A percentile compares a stretch with the other conserved stretches of the same genome.
These are phyloP conservation scores for Elmis aenea DNA, from an alignment of 2,888 invertebrate genomes.

Conservation along the genomic window DNA sequence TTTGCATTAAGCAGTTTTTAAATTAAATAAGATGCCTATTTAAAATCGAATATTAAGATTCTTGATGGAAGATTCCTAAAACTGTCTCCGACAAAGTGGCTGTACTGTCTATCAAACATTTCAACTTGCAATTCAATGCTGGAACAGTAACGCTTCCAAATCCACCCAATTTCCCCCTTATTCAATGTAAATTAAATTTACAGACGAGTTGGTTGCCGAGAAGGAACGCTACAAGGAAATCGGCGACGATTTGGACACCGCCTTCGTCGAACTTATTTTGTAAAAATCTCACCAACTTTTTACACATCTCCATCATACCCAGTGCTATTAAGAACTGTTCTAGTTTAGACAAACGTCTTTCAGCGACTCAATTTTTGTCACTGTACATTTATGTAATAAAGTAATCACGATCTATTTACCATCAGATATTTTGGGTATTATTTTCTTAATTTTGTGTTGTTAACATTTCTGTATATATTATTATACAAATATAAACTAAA, in stretches of 20 bases:
- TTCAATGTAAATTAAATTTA: too few relatives aligned
- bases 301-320: constrained; percentile 8
- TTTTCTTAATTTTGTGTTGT: constrained; percentile 17
- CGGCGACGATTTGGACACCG: constrained; percentile 99
- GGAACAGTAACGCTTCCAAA: too few relatives aligned
- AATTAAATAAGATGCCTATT: too few relatives aligned
- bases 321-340: constrained; percentile 1
- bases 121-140: too few relatives aligned
- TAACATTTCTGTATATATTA: constrained; percentile 29
- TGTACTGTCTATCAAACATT: too few relatives aligned
- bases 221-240: constrained; percentile 99
- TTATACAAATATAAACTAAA: constrained; percentile 29
- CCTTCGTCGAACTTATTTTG: constrained; percentile 90
- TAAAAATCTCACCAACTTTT: constrained; percentile 29
- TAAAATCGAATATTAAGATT: too few relatives aligned
- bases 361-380: constrained; percentile 25
- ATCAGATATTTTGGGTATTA: constrained; percentile 12
- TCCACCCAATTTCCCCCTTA: too few relatives aligned
- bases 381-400: constrained; percentile 7
- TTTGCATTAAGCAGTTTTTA: too few relatives aligned
- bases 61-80: too few relatives aligned
- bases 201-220: constrained; percentile 92
- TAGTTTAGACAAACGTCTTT: constrained; percentile 9
- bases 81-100: too few relatives aligned
- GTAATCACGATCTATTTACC: too few relatives aligned